Percentiles rank a stretch among this genome's conserved stretches.
These are phyloP conservation scores for Oligia strigilis DNA, from an alignment of 2,888 invertebrate genomes.

Conservation along the genomic window DNA sequence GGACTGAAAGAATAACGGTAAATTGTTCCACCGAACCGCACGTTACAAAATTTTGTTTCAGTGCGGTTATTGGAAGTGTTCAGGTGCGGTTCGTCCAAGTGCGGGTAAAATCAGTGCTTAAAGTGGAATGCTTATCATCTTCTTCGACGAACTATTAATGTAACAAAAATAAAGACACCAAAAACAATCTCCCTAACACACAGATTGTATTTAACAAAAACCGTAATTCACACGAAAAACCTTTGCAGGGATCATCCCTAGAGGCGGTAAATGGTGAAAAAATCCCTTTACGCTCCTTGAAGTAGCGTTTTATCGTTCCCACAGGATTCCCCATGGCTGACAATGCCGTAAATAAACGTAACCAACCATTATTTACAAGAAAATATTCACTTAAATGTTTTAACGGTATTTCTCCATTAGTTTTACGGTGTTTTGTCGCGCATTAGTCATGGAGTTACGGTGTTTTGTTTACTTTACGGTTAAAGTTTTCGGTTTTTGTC, in stretches of 20 bases:
- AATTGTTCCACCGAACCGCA: background rate
- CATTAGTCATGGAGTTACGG: conserved; percentile 48
- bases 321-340: conserved; percentile 22
- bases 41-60: too few relatives aligned
- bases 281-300: conserved; percentile 49
- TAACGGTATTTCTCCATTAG: conserved; percentile 52
- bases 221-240: conserved; percentile 19
- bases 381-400: conserved; percentile 59
- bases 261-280: conserved; percentile 56
- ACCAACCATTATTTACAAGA: conserved; percentile 47
- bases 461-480: conserved; percentile 39
- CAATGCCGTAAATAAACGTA: conserved; percentile 58
- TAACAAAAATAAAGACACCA: conserved; percentile 5
- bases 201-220: conserved; percentile 39
- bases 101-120: too few relatives aligned
- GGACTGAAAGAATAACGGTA: too few relatives aligned
- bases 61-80: too few relatives aligned
- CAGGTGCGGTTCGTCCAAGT: background rate
- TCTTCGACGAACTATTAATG: background rate
- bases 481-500: conserved; percentile 52
- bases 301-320: conserved; percentile 61
- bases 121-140: background rate
- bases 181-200: conserved; percentile 39
- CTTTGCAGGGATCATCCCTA: conserved; percentile 36
- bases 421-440: conserved; percentile 46